Evolutionary conservation across 2,113 vertebrate species (phyloP), one percentile per base, ranked within the genome.

Genomic region (Channa argus): DNA sequence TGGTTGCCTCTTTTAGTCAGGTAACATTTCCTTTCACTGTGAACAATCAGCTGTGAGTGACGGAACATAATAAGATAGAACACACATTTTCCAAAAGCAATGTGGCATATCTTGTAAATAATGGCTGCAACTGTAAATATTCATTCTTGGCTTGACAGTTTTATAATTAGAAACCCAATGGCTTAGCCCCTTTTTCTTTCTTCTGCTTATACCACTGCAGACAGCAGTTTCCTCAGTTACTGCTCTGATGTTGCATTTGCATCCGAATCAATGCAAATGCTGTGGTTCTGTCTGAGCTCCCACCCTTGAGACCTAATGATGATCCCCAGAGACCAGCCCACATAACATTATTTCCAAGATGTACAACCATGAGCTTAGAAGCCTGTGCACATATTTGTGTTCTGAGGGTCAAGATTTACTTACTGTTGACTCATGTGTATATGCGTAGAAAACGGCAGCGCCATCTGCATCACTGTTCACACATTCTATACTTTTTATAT

Each of bases 231-330:
- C 47, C 50, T 79, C 64, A 43, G 69, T 83, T 63, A 53, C 54
- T 8, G 37, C 44, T 8, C 13, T 2, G 1, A 11, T 11, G 1
- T 44, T 38, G 6, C 33, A 41, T 67, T 74, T 81, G 81, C 55
- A 74, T 77, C 80, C 61, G 77, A 83, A 83, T 87, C 59, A 14
- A 79, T 83, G 61, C 46, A 74, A 77, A 74, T 47, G 12, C 41
- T 47, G 59, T 74, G 47, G 62, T 72, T 74, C 54, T 45, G 60
- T 60, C 43, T 24, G n/a, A 64, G 67, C 44, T 71, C 38, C 33
- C 44, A 54, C 65, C 53, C 75, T 65, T 65, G 69, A 83, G 77
- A 69, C 65, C 46, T 37, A 8, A 59, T 77, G 64, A 82, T 54
- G 6, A 69, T 45, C 5, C 71, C 75, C 62, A 14, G 49, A 61